A percentile compares a stretch with the other conserved stretches of the same genome.
phyloP scores from a whole-genome alignment of 30 jellyfish, hydroid and myxozoan genomes.

The Mastigias papua region DNA sequence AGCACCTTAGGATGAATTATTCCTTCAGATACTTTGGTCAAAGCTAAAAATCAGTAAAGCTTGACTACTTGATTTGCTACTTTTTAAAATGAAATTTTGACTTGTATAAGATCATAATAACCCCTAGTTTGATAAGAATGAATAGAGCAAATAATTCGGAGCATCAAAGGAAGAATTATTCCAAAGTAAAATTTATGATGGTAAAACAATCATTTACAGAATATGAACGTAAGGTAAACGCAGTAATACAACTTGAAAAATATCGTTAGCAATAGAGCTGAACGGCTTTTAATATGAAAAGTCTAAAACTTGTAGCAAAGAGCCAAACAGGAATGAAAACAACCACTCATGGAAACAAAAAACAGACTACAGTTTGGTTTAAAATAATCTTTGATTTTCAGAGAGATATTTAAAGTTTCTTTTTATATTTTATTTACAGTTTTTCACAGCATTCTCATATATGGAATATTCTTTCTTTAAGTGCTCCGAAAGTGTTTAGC shows the following conservation, averaged over 20 bases:
- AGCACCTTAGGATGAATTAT: constrained; percentile 23
- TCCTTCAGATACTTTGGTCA: constrained; percentile 12
- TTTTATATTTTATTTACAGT: neutral
- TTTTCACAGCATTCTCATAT: too few species aligned
- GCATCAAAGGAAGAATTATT: neutral
- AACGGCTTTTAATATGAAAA: constrained; percentile 10
- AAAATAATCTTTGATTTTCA: constrained; percentile 16
- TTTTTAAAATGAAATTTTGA: constrained; percentile 16
- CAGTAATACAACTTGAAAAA: constrained; percentile 19
- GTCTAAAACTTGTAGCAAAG: constrained; percentile 19
- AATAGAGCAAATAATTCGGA: constrained; percentile 10
- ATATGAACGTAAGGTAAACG: constrained; percentile 20
- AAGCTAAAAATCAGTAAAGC: constrained; percentile 6
- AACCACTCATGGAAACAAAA: constrained; percentile 16
- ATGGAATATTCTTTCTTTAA: too few species aligned
- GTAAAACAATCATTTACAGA: constrained; percentile 36
- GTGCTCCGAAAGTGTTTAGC: too few species aligned
- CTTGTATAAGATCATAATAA: constrained; percentile 5
- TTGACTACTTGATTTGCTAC: constrained; percentile 19
- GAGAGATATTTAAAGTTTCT: constrained; percentile 5
- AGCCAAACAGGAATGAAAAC: constrained; percentile 4
- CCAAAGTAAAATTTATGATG: constrained; percentile 40
- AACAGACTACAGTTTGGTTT: constrained; percentile 26
- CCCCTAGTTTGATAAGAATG: constrained; percentile 15
- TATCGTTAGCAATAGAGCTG: constrained; percentile 24